Evolutionary conservation across 2,113 vertebrate species (phyloP).

Genomic region (Sylvicapra grimmia): DNA sequence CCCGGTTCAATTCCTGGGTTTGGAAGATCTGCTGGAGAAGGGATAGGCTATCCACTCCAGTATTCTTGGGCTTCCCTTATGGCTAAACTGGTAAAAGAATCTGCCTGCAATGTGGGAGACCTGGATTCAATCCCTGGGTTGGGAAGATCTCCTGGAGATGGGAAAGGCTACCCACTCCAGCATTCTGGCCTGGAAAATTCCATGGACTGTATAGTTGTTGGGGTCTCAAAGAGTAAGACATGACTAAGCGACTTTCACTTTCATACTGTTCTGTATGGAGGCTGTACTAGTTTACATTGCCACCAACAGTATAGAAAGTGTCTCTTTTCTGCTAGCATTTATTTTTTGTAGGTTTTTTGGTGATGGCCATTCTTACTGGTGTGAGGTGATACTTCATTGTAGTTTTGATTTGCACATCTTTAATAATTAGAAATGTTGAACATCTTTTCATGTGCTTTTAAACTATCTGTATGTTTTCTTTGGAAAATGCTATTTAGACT

Average conservation of each 20-base stretch:
- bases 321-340: neutral
- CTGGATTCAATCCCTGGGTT: neutral
- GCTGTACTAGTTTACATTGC: neutral
- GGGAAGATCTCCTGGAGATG: neutral
- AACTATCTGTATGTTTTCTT: neutral
- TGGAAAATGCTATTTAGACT: neutral
- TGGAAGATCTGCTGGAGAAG: neutral
- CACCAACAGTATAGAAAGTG: neutral
- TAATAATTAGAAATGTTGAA: neutral
- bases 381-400: neutral
- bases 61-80: neutral
- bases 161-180: neutral
- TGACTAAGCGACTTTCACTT: neutral
- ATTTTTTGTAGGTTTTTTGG: neutral
- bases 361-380: neutral
- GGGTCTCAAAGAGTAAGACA: neutral
- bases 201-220: neutral
- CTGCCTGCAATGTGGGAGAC: neutral
- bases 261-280: neutral
- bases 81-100: neutral
- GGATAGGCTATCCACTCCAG: neutral
- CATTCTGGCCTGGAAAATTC: neutral
- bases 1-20: neutral
- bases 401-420: neutral
- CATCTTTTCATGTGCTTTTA: neutral